Base-by-base conservation (phyloP, 2,888 invertebrate species). In the Synanthedon vespiformis region DNA sequence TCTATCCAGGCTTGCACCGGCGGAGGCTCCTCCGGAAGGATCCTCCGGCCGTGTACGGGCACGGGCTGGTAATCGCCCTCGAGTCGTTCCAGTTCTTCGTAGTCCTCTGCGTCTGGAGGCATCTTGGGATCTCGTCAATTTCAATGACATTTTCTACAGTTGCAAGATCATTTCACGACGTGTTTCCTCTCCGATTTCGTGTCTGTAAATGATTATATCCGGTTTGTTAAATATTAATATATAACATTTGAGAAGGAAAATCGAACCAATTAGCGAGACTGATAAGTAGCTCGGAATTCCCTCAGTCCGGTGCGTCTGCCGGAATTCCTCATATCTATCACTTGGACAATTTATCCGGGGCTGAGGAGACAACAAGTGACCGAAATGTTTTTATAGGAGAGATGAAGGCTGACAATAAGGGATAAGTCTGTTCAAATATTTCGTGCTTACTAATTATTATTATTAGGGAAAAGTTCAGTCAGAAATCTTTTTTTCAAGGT, bases 1-100 rank as follows among this genome's bases (percentile, higher is more conserved):
- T 80, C 80, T 10, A 63, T 61, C 85, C 85, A 85, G 3, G 84
- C 85, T 2, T 58, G 70, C 5, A 73, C 71, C 1, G 77, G 68
- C 12, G 63, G 60, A 16, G 62, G 59, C 13, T 61, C 47, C 12
- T 27, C 13, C 48, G 18, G 56, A 27, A 22, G 22, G 11, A 48
- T 48, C 22, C 48, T 48, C 16, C 48, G 16, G 48, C 48, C 48
- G 18, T 48, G 48, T 11, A 22, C 22, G 0, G 71, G 64, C 55
- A 61, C 55, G 41, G 65, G 57, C 55, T 69, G 61, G 60, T 55
- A 53, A 40, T 48, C 55, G 12, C 11, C 2, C 34, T n/a, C 47
- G 14, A 51, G 52, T 4, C 51, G 54, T 40, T 48, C 54, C 52
- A 40, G 40, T 27, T 50, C 14, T 44, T 50, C 54, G 50, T 18